Conservation (phyloP, 2,113 vertebrate species). For the Vicugna pacos region DNA sequence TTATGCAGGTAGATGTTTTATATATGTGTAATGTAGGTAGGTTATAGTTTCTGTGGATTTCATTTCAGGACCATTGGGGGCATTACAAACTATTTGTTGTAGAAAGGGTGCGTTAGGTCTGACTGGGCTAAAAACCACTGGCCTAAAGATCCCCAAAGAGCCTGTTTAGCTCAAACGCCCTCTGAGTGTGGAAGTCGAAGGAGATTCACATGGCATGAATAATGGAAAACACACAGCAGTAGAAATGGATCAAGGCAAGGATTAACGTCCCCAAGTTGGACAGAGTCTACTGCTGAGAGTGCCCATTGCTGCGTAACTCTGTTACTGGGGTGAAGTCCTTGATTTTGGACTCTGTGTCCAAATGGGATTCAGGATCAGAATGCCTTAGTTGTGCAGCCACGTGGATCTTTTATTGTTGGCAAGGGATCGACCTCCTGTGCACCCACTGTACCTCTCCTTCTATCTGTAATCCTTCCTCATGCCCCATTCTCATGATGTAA, state of each 20-base stretch:
- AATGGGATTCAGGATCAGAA: background rate
- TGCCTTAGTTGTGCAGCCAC: background rate
- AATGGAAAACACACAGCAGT: background rate
- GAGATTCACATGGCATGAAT: background rate
- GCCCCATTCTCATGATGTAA: constrained; percentile 57
- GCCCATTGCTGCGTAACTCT: no score
- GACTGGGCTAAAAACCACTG: background rate
- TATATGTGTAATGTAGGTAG: background rate
- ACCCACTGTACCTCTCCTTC: background rate
- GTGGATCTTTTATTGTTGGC: background rate
- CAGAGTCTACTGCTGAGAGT: background rate
- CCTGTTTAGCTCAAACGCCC: background rate
- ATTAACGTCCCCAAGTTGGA: background rate
- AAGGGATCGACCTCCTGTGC: background rate
- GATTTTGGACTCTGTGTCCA: constrained; percentile 21
- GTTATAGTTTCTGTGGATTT: background rate
- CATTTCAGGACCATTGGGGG: background rate
- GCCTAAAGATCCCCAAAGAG: background rate
- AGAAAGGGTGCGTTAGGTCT: background rate
- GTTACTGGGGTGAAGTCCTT: background rate
- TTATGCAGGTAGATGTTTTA: background rate
- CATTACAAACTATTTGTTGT: background rate
- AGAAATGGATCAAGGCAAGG: background rate
- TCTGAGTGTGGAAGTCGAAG: background rate
- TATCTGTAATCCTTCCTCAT: background rate